phyloP scores from a whole-genome alignment of 1,140 invertebrate species.

The Ostrea edulis region DNA sequence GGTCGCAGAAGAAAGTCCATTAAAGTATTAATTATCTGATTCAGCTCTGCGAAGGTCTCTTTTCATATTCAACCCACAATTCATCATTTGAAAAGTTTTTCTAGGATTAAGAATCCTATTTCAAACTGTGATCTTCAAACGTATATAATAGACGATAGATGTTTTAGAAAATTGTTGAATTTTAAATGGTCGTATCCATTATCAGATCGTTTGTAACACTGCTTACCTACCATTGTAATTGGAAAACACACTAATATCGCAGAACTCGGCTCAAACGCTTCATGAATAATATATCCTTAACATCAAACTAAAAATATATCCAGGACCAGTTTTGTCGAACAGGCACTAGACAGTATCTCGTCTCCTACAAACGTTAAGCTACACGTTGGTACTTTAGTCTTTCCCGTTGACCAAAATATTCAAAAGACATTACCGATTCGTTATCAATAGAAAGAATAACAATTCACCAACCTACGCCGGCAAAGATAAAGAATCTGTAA shows the following conservation, averaged over 20 bases:
- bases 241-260: not conserved
- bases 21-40: too few relatives aligned
- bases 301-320: not conserved
- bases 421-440: not conserved
- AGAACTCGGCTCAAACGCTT: not conserved
- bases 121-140: not conserved
- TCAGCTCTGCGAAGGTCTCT: too few relatives aligned
- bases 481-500: not conserved
- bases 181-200: not conserved
- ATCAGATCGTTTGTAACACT: not conserved
- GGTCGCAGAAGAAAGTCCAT: too few relatives aligned
- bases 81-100: not conserved
- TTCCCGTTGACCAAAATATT: not conserved
- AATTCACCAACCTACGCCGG: not conserved
- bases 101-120: not conserved
- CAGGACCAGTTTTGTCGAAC: not conserved
- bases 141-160: not conserved
- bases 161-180: not conserved
- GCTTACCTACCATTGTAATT: constrained; percentile 3
- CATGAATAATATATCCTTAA: not conserved
- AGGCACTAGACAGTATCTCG: not conserved
- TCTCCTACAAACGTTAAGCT: not conserved
- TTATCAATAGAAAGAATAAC: not conserved
- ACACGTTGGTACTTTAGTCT: not conserved
- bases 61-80: too few relatives aligned